phyloP scores from a whole-genome alignment of 2,888 invertebrate species.

The Amblyjoppa proteus region DNA sequence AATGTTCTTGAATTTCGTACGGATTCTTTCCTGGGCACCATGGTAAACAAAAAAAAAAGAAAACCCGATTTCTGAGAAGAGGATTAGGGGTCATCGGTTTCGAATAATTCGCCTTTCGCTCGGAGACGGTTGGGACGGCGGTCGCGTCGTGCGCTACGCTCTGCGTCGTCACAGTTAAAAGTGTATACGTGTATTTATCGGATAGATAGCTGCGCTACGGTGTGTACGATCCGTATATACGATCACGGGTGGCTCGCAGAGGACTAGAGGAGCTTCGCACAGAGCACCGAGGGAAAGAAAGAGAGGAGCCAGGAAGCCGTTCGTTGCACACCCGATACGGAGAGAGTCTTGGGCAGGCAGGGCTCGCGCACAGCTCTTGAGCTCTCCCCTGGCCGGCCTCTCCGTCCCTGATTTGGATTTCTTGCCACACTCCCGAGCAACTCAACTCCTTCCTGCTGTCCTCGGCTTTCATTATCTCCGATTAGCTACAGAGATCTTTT shows the following conservation, averaged over 20 bases:
- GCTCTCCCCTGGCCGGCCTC: conserved; percentile 45
- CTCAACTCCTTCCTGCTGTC: conserved; percentile 71
- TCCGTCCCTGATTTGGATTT: conserved; percentile 61
- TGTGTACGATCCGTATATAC: conserved; percentile 27
- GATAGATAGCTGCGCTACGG: conserved; percentile 57
- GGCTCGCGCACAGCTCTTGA: conserved; percentile 43
- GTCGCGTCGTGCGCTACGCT: conserved; percentile 45
- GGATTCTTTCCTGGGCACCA: no score
- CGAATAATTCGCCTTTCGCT: conserved; percentile 61
- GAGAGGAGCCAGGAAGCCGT: conserved; percentile 61
- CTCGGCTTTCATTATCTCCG: conserved; percentile 10
- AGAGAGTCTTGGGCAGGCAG: conserved; percentile 7
- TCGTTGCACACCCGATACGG: conserved; percentile 67
- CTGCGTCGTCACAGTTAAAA: conserved; percentile 36
- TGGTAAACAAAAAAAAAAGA: not conserved
- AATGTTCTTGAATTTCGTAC: no score
- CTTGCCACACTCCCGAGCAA: conserved; percentile 59
- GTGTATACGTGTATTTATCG: conserved; percentile 53
- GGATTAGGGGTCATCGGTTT: conserved; percentile 56
- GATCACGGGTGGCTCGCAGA: conserved; percentile 5
- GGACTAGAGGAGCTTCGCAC: conserved; percentile 36
- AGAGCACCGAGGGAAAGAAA: not conserved
- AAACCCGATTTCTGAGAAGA: conserved; percentile 5
- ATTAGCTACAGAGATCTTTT: conserved; percentile 7
- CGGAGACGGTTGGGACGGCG: conserved; percentile 47